Conservation (phyloP, 2,888 invertebrate genomes). For the Panzeria rudis region DNA sequence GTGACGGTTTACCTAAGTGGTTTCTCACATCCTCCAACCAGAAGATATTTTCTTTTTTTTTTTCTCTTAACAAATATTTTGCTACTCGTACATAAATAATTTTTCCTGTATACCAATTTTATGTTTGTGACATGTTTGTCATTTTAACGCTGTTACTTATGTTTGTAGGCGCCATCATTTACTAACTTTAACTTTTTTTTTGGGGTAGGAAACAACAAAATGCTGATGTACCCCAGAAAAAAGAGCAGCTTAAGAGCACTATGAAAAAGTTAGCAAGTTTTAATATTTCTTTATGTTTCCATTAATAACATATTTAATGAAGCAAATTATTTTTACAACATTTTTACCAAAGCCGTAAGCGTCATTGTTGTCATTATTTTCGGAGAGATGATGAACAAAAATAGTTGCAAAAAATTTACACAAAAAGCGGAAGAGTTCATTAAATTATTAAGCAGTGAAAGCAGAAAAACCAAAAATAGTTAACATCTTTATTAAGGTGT, state of each 20-base stretch:
- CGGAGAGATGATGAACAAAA: background rate
- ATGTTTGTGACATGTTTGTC: constrained; percentile 40
- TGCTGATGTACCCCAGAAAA: background rate
- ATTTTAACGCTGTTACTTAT: constrained; percentile 43
- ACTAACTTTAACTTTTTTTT: background rate
- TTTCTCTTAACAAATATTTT: constrained; percentile 19
- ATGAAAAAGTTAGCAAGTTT: constrained; percentile 11
- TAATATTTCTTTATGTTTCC: background rate
- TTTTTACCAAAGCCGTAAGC: constrained; percentile 20
- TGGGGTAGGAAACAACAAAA: constrained; percentile 1
- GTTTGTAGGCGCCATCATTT: constrained; percentile 35
- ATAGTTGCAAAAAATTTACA: background rate
- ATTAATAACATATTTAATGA: constrained; percentile 47
- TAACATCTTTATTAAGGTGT: too few species aligned
- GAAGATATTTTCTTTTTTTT: constrained; percentile 17
- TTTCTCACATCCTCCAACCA: constrained; percentile 8
- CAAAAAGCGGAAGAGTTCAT: background rate
- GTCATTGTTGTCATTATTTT: background rate
- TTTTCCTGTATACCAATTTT: background rate
- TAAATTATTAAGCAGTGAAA: too few species aligned
- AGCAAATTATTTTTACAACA: constrained; percentile 45
- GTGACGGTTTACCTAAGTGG: constrained; percentile 22
- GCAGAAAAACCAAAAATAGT: too few species aligned
- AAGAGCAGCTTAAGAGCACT: background rate
- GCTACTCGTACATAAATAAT: background rate